These are phyloP conservation scores for Metopia argyrocephala DNA, from an alignment of 2,888 invertebrate genomes.

Conservation along the genomic window DNA sequence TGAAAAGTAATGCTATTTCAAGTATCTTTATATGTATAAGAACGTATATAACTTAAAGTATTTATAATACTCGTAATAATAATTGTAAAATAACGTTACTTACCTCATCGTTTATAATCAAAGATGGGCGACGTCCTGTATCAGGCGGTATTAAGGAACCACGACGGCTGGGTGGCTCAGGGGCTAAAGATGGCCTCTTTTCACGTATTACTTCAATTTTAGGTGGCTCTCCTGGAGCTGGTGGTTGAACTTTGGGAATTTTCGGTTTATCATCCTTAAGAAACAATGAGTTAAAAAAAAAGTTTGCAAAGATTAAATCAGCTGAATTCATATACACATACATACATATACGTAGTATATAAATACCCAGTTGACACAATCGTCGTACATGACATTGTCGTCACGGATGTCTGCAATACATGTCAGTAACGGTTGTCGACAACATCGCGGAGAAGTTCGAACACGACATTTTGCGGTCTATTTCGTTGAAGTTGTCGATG, in stretches of 20 bases:
- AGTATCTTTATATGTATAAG: neutral
- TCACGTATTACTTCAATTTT: constrained; percentile 93
- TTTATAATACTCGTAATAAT: neutral
- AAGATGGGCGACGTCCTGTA: constrained; percentile 91
- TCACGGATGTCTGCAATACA: too few relatives aligned
- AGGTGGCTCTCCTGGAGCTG: constrained; percentile 82
- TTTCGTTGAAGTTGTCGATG: too few relatives aligned
- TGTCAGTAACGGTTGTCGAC: too few relatives aligned
- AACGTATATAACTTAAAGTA: neutral
- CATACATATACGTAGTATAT: too few relatives aligned
- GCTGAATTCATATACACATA: too few relatives aligned
- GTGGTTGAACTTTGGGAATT: constrained; percentile 85
- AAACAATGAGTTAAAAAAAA: constrained; percentile 15
- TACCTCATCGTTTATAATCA: constrained; percentile 97
- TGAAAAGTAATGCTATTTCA: neutral
- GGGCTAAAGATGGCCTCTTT: constrained; percentile 89
- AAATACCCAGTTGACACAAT: too few relatives aligned
- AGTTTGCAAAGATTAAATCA: too few relatives aligned
- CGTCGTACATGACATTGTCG: too few relatives aligned
- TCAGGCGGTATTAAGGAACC: constrained; percentile 95
- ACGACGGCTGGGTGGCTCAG: constrained; percentile 84
- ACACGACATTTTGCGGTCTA: too few relatives aligned
- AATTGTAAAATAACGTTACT: constrained; percentile 67
- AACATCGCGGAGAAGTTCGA: too few relatives aligned
- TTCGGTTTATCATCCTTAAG: constrained; percentile 77